Percentiles rank a stretch among this genome's conserved stretches.
Evolutionary conservation across 1,140 invertebrate genomes (phyloP).

Genomic region (Eumaeus atala): DNA sequence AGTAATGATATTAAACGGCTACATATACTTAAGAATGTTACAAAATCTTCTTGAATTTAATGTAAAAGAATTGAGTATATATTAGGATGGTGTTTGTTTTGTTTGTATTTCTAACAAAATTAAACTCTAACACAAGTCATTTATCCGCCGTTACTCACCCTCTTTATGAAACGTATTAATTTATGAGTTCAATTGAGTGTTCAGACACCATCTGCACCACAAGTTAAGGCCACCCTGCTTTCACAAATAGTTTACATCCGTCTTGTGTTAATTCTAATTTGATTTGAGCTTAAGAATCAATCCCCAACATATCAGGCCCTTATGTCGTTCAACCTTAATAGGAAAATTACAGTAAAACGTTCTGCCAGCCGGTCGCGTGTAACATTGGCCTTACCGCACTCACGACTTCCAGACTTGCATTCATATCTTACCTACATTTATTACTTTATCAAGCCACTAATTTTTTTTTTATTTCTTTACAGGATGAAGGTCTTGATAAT

Average conservation of each 20-base stretch:
- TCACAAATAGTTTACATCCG: slow-evolving; percentile 63
- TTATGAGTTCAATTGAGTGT: background rate
- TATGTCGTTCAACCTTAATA: slow-evolving; percentile 64
- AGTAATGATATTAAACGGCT: no score
- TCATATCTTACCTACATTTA: slow-evolving; percentile 34
- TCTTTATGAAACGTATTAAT: background rate
- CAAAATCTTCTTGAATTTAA: no score
- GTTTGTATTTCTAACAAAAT: slow-evolving; percentile 1
- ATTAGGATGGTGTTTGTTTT: background rate
- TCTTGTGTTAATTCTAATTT: slow-evolving; percentile 53
- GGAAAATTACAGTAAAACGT: slow-evolving; percentile 59
- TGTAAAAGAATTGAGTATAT: no score
- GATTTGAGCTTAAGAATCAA: slow-evolving; percentile 42
- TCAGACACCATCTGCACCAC: no score
- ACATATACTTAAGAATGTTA: no score
- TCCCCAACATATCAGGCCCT: slow-evolving; percentile 49
- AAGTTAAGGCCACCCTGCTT: slow-evolving; percentile 31
- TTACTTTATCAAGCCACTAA: slow-evolving; percentile 45
- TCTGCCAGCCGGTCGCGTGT: slow-evolving; percentile 46
- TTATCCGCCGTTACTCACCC: no score
- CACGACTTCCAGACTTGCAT: slow-evolving; percentile 58
- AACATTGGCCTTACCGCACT: slow-evolving; percentile 68
- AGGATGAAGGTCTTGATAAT: slow-evolving; percentile 70
- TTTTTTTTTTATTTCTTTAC: slow-evolving; percentile 46
- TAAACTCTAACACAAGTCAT: background rate